These are phyloP conservation scores for Lonchura striata DNA, from an alignment of 2,113 vertebrate genomes.

Conservation along the genomic window DNA sequence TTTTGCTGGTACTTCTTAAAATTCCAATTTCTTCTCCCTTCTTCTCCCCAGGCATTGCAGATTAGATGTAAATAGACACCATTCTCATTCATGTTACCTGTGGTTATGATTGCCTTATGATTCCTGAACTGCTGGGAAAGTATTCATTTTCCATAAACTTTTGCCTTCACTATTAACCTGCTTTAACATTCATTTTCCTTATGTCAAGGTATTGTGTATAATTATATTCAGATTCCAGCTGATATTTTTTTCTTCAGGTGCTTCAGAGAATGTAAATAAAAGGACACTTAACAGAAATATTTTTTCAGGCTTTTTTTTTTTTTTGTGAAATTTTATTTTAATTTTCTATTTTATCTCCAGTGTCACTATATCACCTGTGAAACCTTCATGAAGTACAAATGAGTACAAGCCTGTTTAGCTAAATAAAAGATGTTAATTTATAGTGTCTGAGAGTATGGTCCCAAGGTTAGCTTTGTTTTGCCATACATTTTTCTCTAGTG, in stretches of 20 bases:
- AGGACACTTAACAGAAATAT: background rate
- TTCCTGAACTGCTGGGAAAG: background rate
- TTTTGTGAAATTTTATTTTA: background rate
- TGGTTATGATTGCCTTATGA: background rate
- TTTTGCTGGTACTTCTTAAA: conserved; percentile 12
- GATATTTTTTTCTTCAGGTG: background rate
- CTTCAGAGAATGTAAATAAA: background rate
- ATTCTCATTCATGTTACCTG: background rate
- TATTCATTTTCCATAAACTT: background rate
- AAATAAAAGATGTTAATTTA: background rate
- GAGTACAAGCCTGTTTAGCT: background rate
- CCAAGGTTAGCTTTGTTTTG: background rate
- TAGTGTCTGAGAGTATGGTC: background rate
- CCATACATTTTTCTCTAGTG: background rate
- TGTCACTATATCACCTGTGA: background rate
- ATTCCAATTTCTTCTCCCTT: background rate
- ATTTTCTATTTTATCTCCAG: background rate
- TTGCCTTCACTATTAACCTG: conserved; percentile 11
- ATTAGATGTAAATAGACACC: background rate
- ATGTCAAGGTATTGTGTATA: background rate
- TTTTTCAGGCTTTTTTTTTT: background rate
- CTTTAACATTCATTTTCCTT: background rate
- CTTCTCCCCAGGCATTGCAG: background rate
- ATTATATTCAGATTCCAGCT: background rate
- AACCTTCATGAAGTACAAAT: background rate